phyloP scores from a whole-genome alignment of 2,888 invertebrate genomes.

The Brenthis hecate region DNA sequence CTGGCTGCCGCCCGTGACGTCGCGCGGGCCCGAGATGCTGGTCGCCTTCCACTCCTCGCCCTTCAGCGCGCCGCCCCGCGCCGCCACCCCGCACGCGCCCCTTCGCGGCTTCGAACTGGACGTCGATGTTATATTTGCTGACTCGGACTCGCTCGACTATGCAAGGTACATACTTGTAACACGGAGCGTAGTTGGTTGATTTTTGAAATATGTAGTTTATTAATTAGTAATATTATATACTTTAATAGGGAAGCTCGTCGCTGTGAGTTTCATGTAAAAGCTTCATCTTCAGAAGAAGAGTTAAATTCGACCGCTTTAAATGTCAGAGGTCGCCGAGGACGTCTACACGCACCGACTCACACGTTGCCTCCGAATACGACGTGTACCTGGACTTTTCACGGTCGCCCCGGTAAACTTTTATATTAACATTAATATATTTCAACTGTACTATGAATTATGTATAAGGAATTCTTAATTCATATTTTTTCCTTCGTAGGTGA shows the following conservation, averaged over 20 bases:
- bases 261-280: constrained; percentile 90
- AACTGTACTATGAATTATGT: too few relatives aligned
- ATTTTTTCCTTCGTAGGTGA: constrained; percentile 75
- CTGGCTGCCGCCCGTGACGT: constrained; percentile 88
- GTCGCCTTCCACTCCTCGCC: constrained; percentile 94
- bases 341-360: constrained; percentile 90
- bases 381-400: constrained; percentile 92
- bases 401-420: constrained; percentile 80
- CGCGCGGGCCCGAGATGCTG: constrained; percentile 90
- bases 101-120: constrained; percentile 90
- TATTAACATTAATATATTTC: neutral
- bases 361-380: constrained; percentile 93
- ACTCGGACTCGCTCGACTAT: constrained; percentile 93
- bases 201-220: neutral
- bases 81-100: constrained; percentile 83
- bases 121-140: constrained; percentile 93
- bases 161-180: constrained; percentile 70
- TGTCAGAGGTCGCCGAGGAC: constrained; percentile 86
- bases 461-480: too few relatives aligned
- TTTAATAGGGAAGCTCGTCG: constrained; percentile 74
- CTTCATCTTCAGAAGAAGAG: constrained; percentile 85
- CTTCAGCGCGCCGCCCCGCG: constrained; percentile 89
- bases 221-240: neutral
- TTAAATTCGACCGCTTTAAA: constrained; percentile 58
- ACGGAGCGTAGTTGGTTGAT: too few relatives aligned